A percentile compares a stretch with the other conserved stretches of the same genome.
phyloP scores from a whole-genome alignment of 2,797 vertebrate genomes.

The Paramormyrops hopkinsi region DNA sequence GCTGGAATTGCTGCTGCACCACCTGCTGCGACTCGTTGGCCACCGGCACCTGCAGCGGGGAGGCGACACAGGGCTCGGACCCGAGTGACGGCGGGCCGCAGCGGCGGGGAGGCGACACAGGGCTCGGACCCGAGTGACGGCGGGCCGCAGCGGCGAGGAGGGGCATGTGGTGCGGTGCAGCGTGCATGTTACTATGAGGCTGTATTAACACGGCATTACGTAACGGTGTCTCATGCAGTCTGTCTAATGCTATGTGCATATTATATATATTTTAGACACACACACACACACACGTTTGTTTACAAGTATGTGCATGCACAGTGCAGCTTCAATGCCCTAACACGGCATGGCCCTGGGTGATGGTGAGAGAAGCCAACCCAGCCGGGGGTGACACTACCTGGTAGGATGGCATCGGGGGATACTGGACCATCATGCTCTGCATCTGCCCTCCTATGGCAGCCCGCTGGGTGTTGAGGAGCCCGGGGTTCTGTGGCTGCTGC shows the following conservation, averaged over 20 bases:
- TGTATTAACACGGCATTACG: not conserved
- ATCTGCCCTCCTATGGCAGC: constrained; percentile 78
- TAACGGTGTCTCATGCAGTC: not conserved
- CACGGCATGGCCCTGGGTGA: not conserved
- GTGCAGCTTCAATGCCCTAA: not conserved
- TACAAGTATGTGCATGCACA: not conserved
- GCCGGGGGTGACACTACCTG: constrained; percentile 61
- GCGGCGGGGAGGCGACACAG: not conserved
- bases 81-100: not conserved
- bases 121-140: not conserved
- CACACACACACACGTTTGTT: not conserved
- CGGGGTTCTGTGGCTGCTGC: constrained; percentile 84
- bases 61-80: not conserved
- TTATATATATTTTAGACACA: not conserved
- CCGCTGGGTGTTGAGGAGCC: constrained; percentile 81
- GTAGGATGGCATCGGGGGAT: constrained; percentile 92
- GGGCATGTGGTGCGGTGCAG: not conserved
- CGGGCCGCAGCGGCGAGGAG: not conserved
- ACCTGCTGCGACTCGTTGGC: constrained; percentile 84
- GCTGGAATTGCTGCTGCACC: constrained; percentile 93
- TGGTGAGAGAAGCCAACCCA: not conserved
- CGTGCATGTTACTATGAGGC: not conserved
- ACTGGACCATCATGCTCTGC: constrained; percentile 96
- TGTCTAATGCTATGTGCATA: not conserved
- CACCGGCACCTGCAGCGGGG: constrained; percentile 74